Evolutionary conservation across 2,113 vertebrate species (phyloP).

Genomic region (Urocynchramus pylzowi): DNA sequence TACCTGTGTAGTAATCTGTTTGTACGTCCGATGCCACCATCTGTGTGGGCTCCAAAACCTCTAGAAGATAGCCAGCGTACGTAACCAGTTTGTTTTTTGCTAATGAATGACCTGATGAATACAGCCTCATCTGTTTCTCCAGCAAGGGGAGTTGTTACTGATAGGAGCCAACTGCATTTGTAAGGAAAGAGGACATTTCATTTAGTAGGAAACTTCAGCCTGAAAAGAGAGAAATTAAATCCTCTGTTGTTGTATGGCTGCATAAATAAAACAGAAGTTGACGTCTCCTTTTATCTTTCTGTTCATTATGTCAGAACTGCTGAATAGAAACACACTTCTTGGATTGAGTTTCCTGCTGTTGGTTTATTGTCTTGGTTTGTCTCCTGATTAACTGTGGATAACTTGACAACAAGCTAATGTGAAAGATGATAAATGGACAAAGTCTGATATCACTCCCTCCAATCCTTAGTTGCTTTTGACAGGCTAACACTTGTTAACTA

Average conservation of each 20-base stretch:
- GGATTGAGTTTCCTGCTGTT: conserved; percentile 64
- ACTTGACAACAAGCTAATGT: conserved; percentile 36
- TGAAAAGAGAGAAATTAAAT: conserved; percentile 64
- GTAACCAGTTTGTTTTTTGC: neutral
- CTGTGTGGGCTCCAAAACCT: neutral
- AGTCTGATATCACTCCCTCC: neutral
- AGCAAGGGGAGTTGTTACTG: neutral
- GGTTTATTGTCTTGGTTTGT: conserved; percentile 53
- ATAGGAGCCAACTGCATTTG: conserved; percentile 29
- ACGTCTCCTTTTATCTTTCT: conserved; percentile 31
- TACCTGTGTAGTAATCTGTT: neutral
- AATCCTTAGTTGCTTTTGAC: neutral
- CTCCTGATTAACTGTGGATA: conserved; percentile 48
- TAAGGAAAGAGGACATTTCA: conserved; percentile 29
- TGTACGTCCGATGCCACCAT: neutral
- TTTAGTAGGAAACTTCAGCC: conserved; percentile 55
- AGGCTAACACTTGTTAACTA: conserved; percentile 9
- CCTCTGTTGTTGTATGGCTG: conserved; percentile 29
- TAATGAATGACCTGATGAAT: conserved; percentile 21
- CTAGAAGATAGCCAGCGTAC: neutral
- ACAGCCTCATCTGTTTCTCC: neutral
- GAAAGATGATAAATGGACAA: conserved; percentile 40
- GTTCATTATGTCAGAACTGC: conserved; percentile 43
- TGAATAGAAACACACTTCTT: conserved; percentile 18
- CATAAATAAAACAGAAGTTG: conserved; percentile 68